Conservation (phyloP, 2,797 vertebrate species). For the Malurus leucopterus region DNA sequence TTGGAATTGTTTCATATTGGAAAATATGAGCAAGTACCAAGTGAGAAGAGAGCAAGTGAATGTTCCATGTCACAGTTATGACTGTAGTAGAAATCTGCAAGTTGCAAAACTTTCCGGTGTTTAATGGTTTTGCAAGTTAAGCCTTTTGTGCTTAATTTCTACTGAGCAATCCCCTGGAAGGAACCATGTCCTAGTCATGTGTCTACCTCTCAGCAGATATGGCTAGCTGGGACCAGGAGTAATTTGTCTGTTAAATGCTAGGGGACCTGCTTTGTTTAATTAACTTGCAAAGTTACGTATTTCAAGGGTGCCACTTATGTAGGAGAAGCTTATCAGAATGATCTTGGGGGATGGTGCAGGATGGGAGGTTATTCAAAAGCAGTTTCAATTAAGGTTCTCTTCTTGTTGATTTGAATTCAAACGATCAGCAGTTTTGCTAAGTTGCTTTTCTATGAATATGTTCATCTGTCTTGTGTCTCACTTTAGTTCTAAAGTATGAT, state of each 20-base stretch:
- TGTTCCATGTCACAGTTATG: neutral
- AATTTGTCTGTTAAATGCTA: neutral
- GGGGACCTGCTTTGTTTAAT: neutral
- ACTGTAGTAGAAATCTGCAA: neutral
- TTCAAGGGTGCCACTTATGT: neutral
- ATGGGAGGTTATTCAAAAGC: neutral
- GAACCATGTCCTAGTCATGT: neutral
- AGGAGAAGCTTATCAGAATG: neutral
- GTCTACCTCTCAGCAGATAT: neutral
- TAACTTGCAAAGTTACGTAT: neutral
- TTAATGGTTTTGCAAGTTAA: neutral
- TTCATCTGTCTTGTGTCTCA: neutral
- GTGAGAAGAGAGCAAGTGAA: neutral
- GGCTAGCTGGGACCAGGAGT: neutral
- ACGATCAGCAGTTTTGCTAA: neutral
- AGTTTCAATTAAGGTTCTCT: neutral
- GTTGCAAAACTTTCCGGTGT: neutral
- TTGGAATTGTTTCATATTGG: neutral
- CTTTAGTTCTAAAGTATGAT: neutral
- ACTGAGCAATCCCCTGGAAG: neutral
- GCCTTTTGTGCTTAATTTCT: neutral
- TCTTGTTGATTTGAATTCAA: neutral
- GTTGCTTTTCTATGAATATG: neutral
- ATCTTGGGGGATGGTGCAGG: neutral
- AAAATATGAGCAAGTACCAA: neutral